Percentiles rank a stretch among this genome's conserved stretches.
These are phyloP conservation scores for Diorhabda elongata DNA, from an alignment of 1,140 invertebrate species.

Conservation along the genomic window DNA sequence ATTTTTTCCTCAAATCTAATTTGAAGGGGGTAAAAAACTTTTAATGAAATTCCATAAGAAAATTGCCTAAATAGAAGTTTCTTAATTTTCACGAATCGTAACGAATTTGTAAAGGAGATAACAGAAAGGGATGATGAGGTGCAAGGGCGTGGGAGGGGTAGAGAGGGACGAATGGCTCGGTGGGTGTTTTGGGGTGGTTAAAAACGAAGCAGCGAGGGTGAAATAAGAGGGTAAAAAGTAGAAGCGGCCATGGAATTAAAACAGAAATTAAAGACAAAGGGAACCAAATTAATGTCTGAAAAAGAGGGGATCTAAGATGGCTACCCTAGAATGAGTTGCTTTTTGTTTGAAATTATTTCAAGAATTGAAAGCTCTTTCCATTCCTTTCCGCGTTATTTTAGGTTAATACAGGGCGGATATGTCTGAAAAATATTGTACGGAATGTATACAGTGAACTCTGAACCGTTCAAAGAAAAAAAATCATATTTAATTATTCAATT, in stretches of 20 bases:
- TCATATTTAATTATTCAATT: no score
- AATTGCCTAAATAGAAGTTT: constrained; percentile 11
- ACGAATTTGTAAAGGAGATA: constrained; percentile 21
- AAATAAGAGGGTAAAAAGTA: constrained; percentile 42
- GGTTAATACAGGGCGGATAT: background rate
- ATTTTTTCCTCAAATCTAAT: background rate
- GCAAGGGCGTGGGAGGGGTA: constrained; percentile 7
- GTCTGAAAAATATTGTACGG: no score
- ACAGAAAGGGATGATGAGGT: constrained; percentile 14
- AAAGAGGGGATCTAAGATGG: constrained; percentile 31
- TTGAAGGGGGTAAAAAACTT: background rate
- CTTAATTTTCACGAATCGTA: constrained; percentile 17
- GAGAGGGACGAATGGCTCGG: background rate
- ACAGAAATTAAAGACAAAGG: constrained; percentile 42
- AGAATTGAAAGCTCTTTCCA: constrained; percentile 10
- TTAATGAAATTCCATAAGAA: constrained; percentile 14
- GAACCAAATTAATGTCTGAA: constrained; percentile 35
- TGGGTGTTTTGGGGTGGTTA: constrained; percentile 15
- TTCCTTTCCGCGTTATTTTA: background rate
- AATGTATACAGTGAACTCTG: no score
- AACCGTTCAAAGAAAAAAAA: no score
- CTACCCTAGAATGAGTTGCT: constrained; percentile 15
- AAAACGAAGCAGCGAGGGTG: constrained; percentile 31
- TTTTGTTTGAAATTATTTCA: constrained; percentile 19
- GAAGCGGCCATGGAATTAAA: constrained; percentile 41